Evolutionary conservation across 2,888 invertebrate species (phyloP).

Genomic region (Melipona bicolor): DNA sequence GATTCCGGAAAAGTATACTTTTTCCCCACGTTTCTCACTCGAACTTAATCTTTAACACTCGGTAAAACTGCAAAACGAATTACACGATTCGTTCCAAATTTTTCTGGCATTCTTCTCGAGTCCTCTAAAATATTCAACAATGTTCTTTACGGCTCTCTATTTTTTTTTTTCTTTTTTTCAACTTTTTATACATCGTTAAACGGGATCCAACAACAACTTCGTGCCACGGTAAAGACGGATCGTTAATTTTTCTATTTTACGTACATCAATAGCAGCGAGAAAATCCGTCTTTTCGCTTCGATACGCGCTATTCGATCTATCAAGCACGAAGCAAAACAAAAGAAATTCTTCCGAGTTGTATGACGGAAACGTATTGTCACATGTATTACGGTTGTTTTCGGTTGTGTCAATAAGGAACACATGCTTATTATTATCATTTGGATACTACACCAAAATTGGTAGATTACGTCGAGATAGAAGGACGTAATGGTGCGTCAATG

Average conservation of each 20-base stretch:
- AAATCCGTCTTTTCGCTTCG: neutral
- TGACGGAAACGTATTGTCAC: conserved; percentile 62
- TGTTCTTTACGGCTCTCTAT: conserved; percentile 45
- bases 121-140: conserved; percentile 77
- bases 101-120: conserved; percentile 61
- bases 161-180: neutral
- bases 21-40: neutral
- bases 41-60: neutral
- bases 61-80: neutral
- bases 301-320: conserved; percentile 2
- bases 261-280: conserved; percentile 1
- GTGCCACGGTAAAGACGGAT: conserved; percentile 46
- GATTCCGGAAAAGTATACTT: conserved; percentile 41
- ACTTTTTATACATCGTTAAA: conserved; percentile 57
- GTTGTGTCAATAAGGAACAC: conserved; percentile 52
- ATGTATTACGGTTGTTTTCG: conserved; percentile 44
- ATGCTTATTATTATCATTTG: conserved; percentile 1
- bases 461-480: neutral
- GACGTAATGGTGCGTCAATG: neutral
- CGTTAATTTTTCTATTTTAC: conserved; percentile 28
- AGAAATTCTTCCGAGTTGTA: conserved; percentile 35
- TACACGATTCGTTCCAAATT: neutral
- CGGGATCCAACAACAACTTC: conserved; percentile 69
- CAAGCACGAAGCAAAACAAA: conserved; percentile 44
- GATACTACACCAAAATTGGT: neutral